These are phyloP conservation scores for Geophilus truncorum DNA, from an alignment of 2,888 invertebrate species.

Conservation along the genomic window DNA sequence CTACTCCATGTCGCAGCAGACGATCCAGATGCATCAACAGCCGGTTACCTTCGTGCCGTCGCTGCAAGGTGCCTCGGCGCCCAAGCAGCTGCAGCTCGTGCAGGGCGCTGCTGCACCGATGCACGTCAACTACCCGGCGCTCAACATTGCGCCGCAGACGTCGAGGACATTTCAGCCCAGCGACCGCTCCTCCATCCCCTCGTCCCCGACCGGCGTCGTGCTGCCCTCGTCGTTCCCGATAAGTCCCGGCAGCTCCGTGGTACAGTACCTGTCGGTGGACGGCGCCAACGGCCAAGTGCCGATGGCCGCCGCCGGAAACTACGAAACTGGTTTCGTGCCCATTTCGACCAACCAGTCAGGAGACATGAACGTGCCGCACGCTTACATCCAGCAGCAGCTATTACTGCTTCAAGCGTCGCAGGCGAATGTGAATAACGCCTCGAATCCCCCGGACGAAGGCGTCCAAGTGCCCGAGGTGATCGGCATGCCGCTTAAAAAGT, in stretches of 20 bases:
- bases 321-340: neutral
- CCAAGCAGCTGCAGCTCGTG: neutral
- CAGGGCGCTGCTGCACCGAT: neutral
- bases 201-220: neutral
- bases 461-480: neutral
- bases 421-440: neutral
- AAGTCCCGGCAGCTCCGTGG: neutral
- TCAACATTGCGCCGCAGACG: neutral
- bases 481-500: neutral
- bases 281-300: neutral
- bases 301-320: neutral
- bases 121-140: neutral
- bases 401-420: neutral
- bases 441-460: constrained; percentile 1
- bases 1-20: neutral
- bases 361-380: neutral
- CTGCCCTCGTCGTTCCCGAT: neutral
- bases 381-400: neutral
- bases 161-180: neutral
- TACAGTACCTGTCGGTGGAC: neutral
- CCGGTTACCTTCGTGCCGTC: neutral
- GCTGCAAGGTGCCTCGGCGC: neutral
- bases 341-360: neutral
- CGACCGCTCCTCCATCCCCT: neutral
- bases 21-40: neutral